Base-by-base conservation (phyloP, 2,797 vertebrate species). In the Dipus sagitta region DNA sequence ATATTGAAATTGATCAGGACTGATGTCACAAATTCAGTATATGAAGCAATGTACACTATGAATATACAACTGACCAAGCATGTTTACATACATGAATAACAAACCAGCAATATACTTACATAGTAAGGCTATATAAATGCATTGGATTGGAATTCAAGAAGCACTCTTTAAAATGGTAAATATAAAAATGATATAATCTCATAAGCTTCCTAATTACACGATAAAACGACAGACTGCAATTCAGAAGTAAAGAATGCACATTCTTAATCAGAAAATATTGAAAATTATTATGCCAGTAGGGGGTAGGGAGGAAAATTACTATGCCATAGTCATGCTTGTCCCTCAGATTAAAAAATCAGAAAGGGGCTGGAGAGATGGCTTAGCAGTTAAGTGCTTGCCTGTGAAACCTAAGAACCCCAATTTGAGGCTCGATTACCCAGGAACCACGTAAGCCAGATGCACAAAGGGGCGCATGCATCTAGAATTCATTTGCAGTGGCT, bases 141-240 rank as follows among this genome's bases (percentile, higher is more conserved):
- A 90, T 64, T 82, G 82, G 82, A 67, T 38, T 76, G 54, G 68
- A 81, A 84, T 81, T 91, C 84, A 71, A 77, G 89, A 97, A 92
- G 84, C 26, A 77, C 28, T 92, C 81, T 64, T 90, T 96, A 81
- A 89, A 94, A 93, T 76, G n/a, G 42, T 68, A 93, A 82, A 86
- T 38, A 84, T 58, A 77, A 87, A 17, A 30, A 92, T 87, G 71
- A 75, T 67, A 60, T 10, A 70, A 84, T 81, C 65, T 91, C 70
- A 90, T 64, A 76, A 88, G 28, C 80, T 74, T 80, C 30, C 86
- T 91, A 95, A 93, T 65, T 85, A 91, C 14, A 96, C 26, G 60
- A 71, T 82, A 80, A 88, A 90, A 86, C 38, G 80, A 81, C 47
- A 30, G 68, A 38, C 76, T 65, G 38, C 60, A 94, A 47, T 80